Base-by-base conservation (phyloP, 2,113 vertebrate species). In the Callithrix jacchus region DNA sequence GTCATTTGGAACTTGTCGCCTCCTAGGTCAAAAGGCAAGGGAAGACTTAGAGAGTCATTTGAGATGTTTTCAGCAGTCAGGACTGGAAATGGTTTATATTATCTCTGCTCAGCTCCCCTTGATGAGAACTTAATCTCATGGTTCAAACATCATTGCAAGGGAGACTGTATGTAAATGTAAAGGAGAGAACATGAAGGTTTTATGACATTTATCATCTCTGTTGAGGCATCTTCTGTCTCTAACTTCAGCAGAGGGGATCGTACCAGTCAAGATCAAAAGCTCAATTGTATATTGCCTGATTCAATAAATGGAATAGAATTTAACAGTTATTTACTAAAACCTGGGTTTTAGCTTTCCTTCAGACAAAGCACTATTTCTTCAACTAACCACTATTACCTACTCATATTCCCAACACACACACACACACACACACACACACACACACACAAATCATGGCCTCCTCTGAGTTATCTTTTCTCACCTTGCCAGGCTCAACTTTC, bases 311-410 rank as follows among this genome's bases (percentile, higher is more conserved):
- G 27, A 87, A 74, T 56, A 87, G 52, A 91, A 85, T 85, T 92
- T 89, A 88, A 87, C 84, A 23, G 6, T 58, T 92, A 73, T 18
- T 80, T 71, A 73, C 20, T 47, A 25, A 96, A 89, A 81, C 12
- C 37, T 89, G 1, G 37, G 13, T 82, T 96, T 96, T 76, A 14
- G 68, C 80, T 96, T 96, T 80, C n/a, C 35, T 85, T 85, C 94
- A 76, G 32, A 84, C 9, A 89, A 84, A 76, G 42, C 23, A 92
- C 11, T 52, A 52, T 52, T 2, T 47, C 52, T 96, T 47, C 17
- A 87, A 70, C 16, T 71, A 95, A 92, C 20, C 1, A 21, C 8
- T 87, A 56, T 52, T 81, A 85, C 12, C 40, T 37, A 74, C 0
- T 18, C 16, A 42, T 10, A 66, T 21, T 20, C 20, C 47, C n/a